These are phyloP conservation scores for Thereva nobilitata DNA, from an alignment of 2,888 invertebrate genomes.

Conservation along the genomic window DNA sequence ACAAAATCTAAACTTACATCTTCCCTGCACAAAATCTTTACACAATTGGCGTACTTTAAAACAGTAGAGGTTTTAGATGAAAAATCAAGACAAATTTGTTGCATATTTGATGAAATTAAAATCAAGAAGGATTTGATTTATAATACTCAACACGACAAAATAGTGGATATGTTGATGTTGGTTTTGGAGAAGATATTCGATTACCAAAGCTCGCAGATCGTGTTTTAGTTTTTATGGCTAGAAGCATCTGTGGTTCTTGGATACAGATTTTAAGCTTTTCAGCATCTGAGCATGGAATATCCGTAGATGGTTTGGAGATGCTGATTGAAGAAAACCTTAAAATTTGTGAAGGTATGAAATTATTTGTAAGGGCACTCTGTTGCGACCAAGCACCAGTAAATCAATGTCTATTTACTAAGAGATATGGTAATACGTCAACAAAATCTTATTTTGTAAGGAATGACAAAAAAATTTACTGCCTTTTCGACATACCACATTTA, in stretches of 20 bases:
- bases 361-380: not conserved
- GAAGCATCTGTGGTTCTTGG: not conserved
- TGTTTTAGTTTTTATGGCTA: not conserved
- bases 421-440: not conserved
- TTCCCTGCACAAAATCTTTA: not conserved
- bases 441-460: not conserved
- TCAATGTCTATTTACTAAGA: slow-evolving; percentile 5
- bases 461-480: slow-evolving; percentile 8
- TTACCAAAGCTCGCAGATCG: not conserved
- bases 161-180: not conserved
- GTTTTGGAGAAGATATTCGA: slow-evolving; percentile 4
- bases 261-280: not conserved
- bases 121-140: not conserved
- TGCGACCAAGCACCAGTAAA: slow-evolving; percentile 8
- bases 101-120: slow-evolving; percentile 11
- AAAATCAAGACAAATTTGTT: not conserved
- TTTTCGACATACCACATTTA: slow-evolving; percentile 5
- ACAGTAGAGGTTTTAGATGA: not conserved
- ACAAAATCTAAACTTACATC: slow-evolving; percentile 1
- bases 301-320: not conserved
- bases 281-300: not conserved
- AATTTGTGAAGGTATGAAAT: not conserved
- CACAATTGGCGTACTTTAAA: not conserved
- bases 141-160: not conserved
- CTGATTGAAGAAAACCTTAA: slow-evolving; percentile 8